Conservation (phyloP, 2,113 vertebrate genomes). For the Chaetodon auriga region DNA sequence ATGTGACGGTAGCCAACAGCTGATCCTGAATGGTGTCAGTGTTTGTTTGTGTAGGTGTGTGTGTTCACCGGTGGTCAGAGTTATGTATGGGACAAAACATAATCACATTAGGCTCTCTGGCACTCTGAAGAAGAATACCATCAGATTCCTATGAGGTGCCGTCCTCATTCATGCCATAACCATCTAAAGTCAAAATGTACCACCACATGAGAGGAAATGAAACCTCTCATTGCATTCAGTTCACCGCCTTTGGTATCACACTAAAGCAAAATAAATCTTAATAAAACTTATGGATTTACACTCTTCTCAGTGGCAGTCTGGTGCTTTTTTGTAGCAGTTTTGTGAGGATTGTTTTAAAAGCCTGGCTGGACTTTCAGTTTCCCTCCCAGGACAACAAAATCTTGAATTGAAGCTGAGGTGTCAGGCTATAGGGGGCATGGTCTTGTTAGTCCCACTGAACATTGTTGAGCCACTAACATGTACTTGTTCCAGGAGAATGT, state of each 20-base stretch:
- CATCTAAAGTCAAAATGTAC: neutral
- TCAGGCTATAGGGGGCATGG: slow-evolving; percentile 61
- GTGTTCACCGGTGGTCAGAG: neutral
- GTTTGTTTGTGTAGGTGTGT: slow-evolving; percentile 27
- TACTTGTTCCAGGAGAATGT: slow-evolving; percentile 73
- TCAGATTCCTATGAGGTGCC: neutral
- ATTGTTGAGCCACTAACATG: slow-evolving; percentile 77
- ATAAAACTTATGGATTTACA: neutral
- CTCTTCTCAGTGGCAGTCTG: neutral
- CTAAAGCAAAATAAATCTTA: neutral
- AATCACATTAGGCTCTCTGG: neutral
- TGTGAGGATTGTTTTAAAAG: neutral
- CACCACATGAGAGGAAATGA: neutral
- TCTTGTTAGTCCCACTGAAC: slow-evolving; percentile 64
- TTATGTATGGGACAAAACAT: slow-evolving; percentile 41
- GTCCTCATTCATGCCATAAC: neutral
- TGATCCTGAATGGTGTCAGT: slow-evolving; percentile 51
- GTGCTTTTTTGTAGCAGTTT: neutral
- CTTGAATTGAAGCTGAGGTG: slow-evolving; percentile 49
- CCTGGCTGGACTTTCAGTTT: too few species aligned
- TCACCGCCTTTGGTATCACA: neutral
- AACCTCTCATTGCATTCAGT: neutral
- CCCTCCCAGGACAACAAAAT: neutral
- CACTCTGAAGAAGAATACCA: neutral
- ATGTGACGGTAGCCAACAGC: slow-evolving; percentile 69